Percentiles rank a stretch among this genome's conserved stretches.
Evolutionary conservation across 92 coral and sea anemone species (phyloP).

Genomic region (Phymanthus crucifer): DNA sequence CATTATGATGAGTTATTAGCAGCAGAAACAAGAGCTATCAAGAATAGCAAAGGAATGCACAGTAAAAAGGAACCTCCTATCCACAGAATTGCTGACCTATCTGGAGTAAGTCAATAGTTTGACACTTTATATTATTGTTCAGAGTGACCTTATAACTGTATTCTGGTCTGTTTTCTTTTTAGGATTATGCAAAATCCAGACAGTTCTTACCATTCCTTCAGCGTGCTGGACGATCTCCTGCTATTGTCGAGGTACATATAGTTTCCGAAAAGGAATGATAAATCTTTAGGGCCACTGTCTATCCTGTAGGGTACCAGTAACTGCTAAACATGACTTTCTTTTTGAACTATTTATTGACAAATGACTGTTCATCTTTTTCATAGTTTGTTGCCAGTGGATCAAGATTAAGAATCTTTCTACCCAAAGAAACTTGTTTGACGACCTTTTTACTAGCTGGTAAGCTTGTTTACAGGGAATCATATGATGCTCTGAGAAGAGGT

Average conservation of each 20-base stretch:
- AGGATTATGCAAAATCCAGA: slow-evolving; percentile 86
- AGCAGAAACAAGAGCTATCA: slow-evolving; percentile 95
- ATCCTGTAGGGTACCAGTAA: too few species aligned
- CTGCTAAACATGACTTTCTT: too few species aligned
- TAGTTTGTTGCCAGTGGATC: slow-evolving; percentile 96
- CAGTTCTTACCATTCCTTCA: slow-evolving; percentile 96
- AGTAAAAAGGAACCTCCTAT: slow-evolving; percentile 91
- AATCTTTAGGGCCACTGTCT: neutral
- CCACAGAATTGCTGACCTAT: slow-evolving; percentile 92
- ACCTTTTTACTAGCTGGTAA: slow-evolving; percentile 90
- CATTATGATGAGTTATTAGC: slow-evolving; percentile 90
- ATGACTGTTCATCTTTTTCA: neutral
- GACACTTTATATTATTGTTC: neutral
- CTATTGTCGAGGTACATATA: slow-evolving; percentile 88
- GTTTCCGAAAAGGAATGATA: too few species aligned
- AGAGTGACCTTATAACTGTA: neutral
- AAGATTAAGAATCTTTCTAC: slow-evolving; percentile 87
- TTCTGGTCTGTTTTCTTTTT: slow-evolving; percentile 11
- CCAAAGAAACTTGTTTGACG: slow-evolving; percentile 91
- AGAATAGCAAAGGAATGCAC: slow-evolving; percentile 95
- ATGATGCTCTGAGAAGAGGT: too few species aligned
- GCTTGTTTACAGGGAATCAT: neutral
- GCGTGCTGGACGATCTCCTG: slow-evolving; percentile 92
- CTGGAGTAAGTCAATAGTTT: slow-evolving; percentile 62
- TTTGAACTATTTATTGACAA: too few species aligned